Base-by-base conservation (phyloP, 2,113 vertebrate species). In the Archilochus colubris region DNA sequence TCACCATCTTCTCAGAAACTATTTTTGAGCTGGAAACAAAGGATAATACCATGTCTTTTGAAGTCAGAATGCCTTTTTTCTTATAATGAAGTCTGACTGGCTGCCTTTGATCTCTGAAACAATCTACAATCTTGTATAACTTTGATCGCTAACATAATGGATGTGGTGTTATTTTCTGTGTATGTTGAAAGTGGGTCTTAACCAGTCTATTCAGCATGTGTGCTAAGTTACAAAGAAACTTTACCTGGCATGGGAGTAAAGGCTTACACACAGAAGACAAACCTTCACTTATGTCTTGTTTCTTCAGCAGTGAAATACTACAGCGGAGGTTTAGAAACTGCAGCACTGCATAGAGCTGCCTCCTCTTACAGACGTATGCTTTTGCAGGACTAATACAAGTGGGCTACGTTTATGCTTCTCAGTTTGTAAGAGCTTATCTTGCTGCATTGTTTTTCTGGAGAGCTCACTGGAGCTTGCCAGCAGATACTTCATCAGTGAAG, bases 101-200 rank as follows among this genome's bases (percentile, higher is more conserved):
- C 50, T 91, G 79, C 57, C 80, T 97, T 97, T 98, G 90, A 95
- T 95, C 76, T 79, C 78, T 86, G 80, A 96, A 95, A 96, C 88
- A 93, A 87, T 75, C 95, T 89, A 89, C 69, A 83, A 40, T 93
- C 83, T 92, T 96, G 72, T 90, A 77, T 91, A 95, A 36, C 93
- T 97, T 97, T 97, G 95, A 97, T 97, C 16, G 2, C 36, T 88
- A 72, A 72, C 91, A 84, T 94, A 96, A 95, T 91, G 76, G 67
- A 82, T 95, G 74, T 87, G 67, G 55, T 93, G 46, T 95, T 96
- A 84, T 91, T 97, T 96, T 96, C 81, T 73, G 51, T 88, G 89
- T 91, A 53, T 54, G 43, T 76, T 79, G 80, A 78, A 96, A 94
- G 88, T 76, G 76, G 31, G 57, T 85, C 74, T 97, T 94, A 93